Conservation (phyloP, 2,113 vertebrate genomes). For the Oncorhynchus kisutch region DNA sequence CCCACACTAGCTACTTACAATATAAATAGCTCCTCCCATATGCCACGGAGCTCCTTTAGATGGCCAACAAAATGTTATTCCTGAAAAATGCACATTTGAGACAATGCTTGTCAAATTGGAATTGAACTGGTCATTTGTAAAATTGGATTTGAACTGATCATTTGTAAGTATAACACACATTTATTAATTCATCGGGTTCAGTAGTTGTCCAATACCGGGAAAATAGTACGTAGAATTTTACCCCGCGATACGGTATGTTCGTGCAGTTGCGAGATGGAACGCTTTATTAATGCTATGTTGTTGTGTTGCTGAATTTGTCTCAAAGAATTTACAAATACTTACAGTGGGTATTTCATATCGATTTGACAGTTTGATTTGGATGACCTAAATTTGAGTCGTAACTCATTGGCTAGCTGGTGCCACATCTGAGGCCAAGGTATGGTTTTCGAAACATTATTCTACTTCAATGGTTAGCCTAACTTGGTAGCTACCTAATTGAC, state of each 20-base stretch:
- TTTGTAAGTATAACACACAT: neutral
- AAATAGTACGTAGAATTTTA: accelerated
- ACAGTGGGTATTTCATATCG: slow-evolving; percentile 5
- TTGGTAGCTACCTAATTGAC: slow-evolving; percentile 70
- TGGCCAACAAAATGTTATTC: slow-evolving; percentile 47
- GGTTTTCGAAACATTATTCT: neutral
- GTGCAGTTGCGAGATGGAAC: neutral
- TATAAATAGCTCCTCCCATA: slow-evolving; percentile 11
- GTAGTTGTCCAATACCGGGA: accelerated
- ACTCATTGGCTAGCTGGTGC: neutral
- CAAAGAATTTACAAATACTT: neutral
- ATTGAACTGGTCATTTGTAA: neutral
- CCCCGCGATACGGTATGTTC: slow-evolving; percentile 1
- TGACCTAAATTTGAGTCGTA: neutral
- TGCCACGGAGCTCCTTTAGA: slow-evolving; percentile 43
- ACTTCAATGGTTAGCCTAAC: slow-evolving; percentile 39
- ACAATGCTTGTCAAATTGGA: neutral
- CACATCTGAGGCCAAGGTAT: slow-evolving; percentile 36
- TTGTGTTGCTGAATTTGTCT: slow-evolving; percentile 1
- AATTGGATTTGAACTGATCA: accelerated
- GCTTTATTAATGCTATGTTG: slow-evolving; percentile 32
- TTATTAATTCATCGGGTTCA: neutral
- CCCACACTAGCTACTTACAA: slow-evolving; percentile 2
- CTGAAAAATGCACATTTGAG: neutral
- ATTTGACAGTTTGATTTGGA: neutral